A percentile compares a stretch with the other conserved stretches of the same genome.
These are phyloP conservation scores for Pomatostomus ruficeps DNA, from an alignment of 2,113 vertebrate species.

Conservation along the genomic window DNA sequence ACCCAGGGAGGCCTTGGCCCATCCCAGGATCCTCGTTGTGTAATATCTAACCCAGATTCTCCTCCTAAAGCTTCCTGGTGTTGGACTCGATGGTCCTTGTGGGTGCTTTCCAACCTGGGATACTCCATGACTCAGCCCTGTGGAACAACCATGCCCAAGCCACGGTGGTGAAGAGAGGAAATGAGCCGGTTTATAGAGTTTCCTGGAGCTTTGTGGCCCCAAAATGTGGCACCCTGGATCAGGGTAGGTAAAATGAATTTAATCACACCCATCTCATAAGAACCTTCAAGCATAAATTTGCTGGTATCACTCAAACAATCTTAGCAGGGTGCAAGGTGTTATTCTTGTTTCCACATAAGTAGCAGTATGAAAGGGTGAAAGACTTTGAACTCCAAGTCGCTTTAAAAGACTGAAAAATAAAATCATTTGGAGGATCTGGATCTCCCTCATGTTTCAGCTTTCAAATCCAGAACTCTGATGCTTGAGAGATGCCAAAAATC, in stretches of 20 bases:
- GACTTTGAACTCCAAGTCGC: neutral
- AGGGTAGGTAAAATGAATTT: neutral
- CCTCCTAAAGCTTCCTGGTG: neutral
- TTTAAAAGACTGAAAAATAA: neutral
- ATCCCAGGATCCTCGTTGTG: accelerated
- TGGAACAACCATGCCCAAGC: neutral
- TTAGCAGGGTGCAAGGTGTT: neutral
- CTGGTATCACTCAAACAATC: neutral
- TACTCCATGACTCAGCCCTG: accelerated
- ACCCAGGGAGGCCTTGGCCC: neutral
- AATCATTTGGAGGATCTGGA: neutral
- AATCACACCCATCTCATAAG: neutral
- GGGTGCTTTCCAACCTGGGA: neutral
- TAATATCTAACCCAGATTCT: neutral
- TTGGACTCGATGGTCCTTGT: neutral
- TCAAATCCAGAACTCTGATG: neutral
- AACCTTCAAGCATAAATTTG: neutral
- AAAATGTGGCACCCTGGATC: accelerated
- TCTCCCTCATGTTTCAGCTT: neutral
- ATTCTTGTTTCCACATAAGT: neutral
- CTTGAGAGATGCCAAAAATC: neutral
- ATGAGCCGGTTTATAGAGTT: neutral
- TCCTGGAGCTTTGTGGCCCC: neutral
- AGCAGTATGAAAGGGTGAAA: neutral
- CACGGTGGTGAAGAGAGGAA: accelerated